A percentile compares a stretch with the other conserved stretches of the same genome.
These are phyloP conservation scores for Ceyx cyanopectus DNA, from an alignment of 2,113 vertebrate species.

Conservation along the genomic window DNA sequence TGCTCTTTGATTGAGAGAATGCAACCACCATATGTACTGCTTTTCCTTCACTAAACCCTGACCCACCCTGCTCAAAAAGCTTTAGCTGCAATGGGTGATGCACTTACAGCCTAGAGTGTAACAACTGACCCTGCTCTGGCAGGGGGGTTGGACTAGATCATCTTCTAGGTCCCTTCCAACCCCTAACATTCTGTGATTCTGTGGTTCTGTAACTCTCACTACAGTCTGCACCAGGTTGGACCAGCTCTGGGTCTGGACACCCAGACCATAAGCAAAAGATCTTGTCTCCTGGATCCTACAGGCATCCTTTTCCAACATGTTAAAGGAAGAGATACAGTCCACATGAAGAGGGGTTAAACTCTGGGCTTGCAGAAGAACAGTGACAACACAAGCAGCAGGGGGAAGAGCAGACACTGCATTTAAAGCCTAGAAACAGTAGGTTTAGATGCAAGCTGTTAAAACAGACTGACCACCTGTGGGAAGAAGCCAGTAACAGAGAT, in stretches of 20 bases:
- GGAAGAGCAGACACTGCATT: neutral
- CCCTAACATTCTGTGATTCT: no score
- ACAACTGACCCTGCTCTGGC: no score
- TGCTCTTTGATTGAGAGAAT: neutral
- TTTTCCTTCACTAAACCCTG: neutral
- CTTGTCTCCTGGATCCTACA: neutral
- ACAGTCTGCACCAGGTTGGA: neutral
- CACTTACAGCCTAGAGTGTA: neutral
- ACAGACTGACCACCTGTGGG: neutral
- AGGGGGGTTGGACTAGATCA: no score
- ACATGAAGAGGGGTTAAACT: neutral
- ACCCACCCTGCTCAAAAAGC: neutral
- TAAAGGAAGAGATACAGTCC: neutral
- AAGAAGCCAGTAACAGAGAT: neutral
- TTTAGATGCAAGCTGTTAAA: neutral
- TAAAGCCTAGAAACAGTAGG: neutral
- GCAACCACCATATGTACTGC: neutral
- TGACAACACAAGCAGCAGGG: neutral
- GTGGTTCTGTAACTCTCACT: neutral
- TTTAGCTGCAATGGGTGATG: rapidly evolving
- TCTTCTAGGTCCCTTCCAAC: no score
- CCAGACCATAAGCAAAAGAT: neutral
- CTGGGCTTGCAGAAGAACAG: neutral
- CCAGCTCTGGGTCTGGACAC: neutral
- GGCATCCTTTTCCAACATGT: neutral